Conservation (phyloP, 2,113 vertebrate species). For the Bos indicus region DNA sequence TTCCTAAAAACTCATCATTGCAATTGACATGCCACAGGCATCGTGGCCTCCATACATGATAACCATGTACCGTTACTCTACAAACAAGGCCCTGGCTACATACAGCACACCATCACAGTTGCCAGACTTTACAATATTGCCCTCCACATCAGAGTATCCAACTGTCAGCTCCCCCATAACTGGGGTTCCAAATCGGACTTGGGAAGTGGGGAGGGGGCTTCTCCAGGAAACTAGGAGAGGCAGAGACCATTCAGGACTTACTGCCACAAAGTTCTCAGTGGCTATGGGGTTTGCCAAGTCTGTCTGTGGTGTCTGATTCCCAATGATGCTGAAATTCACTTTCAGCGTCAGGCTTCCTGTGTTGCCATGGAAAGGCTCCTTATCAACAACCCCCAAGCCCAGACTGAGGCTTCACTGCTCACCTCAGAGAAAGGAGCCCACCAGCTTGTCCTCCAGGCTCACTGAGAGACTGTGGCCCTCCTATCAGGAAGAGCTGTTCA, state of each 20-base stretch:
- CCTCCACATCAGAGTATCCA: neutral
- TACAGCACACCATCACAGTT: accelerated
- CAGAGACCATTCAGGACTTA: neutral
- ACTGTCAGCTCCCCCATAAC: too few species aligned
- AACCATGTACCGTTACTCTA: accelerated
- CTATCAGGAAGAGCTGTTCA: neutral
- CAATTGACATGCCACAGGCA: accelerated
- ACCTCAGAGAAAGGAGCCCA: neutral
- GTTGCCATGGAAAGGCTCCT: neutral
- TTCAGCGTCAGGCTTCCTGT: neutral
- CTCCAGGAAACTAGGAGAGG: neutral
- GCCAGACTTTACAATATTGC: neutral
- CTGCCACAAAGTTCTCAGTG: accelerated
- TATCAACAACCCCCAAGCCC: neutral
- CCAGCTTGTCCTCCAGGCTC: neutral
- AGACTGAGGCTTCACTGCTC: neutral
- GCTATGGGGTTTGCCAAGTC: neutral
- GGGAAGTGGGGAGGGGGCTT: neutral
- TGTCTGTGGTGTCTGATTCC: neutral
- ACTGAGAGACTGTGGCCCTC: neutral
- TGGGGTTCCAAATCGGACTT: neutral
- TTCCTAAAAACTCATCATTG: neutral
- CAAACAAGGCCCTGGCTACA: neutral
- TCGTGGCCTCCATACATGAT: neutral
- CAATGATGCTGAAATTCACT: neutral